Evolutionary conservation across 2,888 invertebrate species (phyloP).

Genomic region (Panzeria rudis): DNA sequence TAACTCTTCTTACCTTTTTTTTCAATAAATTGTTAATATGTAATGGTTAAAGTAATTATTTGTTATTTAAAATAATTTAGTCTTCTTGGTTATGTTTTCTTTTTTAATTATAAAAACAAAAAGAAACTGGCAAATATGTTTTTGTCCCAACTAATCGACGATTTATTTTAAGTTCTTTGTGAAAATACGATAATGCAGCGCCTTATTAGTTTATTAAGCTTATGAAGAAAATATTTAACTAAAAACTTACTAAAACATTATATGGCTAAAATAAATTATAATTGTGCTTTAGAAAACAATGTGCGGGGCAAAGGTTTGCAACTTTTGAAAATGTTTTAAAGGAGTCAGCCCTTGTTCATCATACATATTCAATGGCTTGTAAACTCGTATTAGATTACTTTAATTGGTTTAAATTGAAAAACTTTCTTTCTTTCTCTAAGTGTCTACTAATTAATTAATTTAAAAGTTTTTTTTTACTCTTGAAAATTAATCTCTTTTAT

Average conservation of each 20-base stretch:
- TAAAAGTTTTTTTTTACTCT: slow-evolving; percentile 35
- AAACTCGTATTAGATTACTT: slow-evolving; percentile 32
- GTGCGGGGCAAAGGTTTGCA: slow-evolving; percentile 43
- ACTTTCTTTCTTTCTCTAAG: slow-evolving; percentile 5
- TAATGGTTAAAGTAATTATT: slow-evolving; percentile 52
- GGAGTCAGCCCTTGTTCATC: neutral
- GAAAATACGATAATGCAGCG: slow-evolving; percentile 62
- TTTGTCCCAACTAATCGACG: slow-evolving; percentile 19
- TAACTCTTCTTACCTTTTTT: slow-evolving; percentile 23
- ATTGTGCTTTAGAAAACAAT: slow-evolving; percentile 51
- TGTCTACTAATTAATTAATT: slow-evolving; percentile 39
- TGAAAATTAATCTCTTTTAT: slow-evolving; percentile 13
- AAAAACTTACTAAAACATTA: slow-evolving; percentile 15
- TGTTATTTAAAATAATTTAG: slow-evolving; percentile 48
- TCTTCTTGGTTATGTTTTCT: slow-evolving; percentile 26
- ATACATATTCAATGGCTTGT: neutral
- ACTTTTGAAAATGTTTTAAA: neutral
- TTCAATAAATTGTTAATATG: slow-evolving; percentile 40
- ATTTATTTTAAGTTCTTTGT: slow-evolving; percentile 48
- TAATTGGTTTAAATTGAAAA: slow-evolving; percentile 23
- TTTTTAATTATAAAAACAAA: neutral
- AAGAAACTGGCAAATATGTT: neutral
- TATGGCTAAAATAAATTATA: slow-evolving; percentile 55
- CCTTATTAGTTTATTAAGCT: slow-evolving; percentile 70
- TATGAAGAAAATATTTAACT: slow-evolving; percentile 14